Evolutionary conservation across 1,140 invertebrate genomes (phyloP).

Genomic region (Eriosoma lanigerum): DNA sequence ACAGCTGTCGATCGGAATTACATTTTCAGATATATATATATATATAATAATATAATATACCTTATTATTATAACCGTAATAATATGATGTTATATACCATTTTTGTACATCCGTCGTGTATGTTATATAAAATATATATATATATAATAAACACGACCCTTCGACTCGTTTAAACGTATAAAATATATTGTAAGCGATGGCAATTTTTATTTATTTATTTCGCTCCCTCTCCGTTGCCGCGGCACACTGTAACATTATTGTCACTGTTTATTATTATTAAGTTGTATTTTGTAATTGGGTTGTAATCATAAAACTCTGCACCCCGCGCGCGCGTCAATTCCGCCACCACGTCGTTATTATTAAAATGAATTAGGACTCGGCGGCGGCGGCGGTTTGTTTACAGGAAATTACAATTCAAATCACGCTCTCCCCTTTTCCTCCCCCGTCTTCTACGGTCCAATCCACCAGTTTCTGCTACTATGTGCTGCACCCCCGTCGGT

Average conservation of each 20-base stretch:
- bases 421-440: neutral
- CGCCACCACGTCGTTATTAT: neutral
- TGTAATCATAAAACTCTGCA: conserved; percentile 9
- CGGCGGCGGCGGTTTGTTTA: conserved; percentile 31
- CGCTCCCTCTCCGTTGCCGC: neutral
- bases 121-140: too few species aligned
- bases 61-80: too few species aligned
- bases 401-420: conserved; percentile 52
- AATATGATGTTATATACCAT: neutral
- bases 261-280: conserved; percentile 6
- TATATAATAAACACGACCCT: too few species aligned
- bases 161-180: too few species aligned
- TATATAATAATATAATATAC: neutral
- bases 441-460: neutral
- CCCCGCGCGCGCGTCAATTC: neutral
- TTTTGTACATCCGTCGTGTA: too few species aligned
- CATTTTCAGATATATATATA: neutral
- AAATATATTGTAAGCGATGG: neutral
- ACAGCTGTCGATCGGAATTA: neutral
- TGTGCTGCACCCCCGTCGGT: too few species aligned
- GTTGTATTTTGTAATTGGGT: conserved; percentile 30
- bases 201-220: neutral
- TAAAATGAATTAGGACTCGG: conserved; percentile 27
- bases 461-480: neutral
- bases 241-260: neutral